Percentiles rank a stretch among this genome's conserved stretches.
These are phyloP conservation scores for Porphyrio hochstetteri DNA, from an alignment of 2,113 vertebrate genomes.

Conservation along the genomic window DNA sequence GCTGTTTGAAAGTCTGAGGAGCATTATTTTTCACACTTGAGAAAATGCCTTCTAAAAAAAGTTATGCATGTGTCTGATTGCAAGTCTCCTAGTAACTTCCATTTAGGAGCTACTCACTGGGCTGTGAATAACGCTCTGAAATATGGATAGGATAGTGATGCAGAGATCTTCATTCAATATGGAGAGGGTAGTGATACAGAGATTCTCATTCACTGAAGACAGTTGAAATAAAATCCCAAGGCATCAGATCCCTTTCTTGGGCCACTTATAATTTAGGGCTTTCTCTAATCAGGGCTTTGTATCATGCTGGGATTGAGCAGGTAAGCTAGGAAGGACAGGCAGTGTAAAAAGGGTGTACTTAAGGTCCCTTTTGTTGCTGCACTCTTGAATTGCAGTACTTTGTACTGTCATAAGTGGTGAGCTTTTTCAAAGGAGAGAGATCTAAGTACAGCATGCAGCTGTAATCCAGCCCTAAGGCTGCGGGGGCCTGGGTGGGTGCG, in stretches of 20 bases:
- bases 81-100: not conserved
- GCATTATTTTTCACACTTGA: not conserved
- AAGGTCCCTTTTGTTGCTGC: not conserved
- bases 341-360: not conserved
- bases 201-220: not conserved
- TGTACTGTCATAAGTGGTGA: not conserved
- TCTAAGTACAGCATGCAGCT: not conserved
- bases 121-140: not conserved
- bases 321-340: not conserved
- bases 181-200: fast-evolving
- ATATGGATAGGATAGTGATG: fast-evolving
- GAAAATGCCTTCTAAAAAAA: not conserved
- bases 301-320: not conserved
- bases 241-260: not conserved
- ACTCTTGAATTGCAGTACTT: not conserved
- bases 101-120: not conserved
- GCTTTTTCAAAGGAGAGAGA: not conserved
- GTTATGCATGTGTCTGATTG: not conserved
- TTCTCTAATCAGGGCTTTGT: not conserved
- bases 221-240: not conserved
- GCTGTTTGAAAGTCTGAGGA: not conserved
- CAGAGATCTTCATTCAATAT: fast-evolving
- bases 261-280: not conserved
- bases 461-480: not conserved
- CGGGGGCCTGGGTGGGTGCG: not conserved